These are phyloP conservation scores for Tympanoctomys barrerae DNA, from an alignment of 2,797 vertebrate genomes.

Conservation along the genomic window DNA sequence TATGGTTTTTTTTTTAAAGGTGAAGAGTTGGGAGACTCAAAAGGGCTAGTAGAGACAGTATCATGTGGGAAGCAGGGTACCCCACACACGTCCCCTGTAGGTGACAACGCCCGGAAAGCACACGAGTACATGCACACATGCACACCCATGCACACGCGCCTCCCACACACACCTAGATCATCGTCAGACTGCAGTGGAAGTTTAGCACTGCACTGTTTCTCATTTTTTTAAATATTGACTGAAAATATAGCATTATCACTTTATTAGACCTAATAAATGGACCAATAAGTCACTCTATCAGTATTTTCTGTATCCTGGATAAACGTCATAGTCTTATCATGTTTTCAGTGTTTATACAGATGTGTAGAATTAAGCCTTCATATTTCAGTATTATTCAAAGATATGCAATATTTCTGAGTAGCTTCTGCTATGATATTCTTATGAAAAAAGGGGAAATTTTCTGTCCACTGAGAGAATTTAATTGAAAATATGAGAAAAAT, in stretches of 20 bases:
- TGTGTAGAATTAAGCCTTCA: conserved; percentile 83
- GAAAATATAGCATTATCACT: conserved; percentile 87
- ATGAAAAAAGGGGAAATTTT: conserved; percentile 79
- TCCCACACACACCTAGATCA: not conserved
- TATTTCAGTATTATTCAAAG: conserved; percentile 86
- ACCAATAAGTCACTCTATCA: conserved; percentile 87
- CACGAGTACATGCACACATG: conserved; percentile 60
- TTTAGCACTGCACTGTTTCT: conserved; percentile 63
- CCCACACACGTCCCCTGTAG: not conserved
- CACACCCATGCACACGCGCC: not conserved
- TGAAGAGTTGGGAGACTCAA: conserved; percentile 43
- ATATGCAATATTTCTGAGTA: conserved; percentile 84
- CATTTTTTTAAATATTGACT: conserved; percentile 72
- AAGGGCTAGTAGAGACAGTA: conserved; percentile 79
- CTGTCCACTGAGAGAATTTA: conserved; percentile 79
- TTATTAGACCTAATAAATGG: conserved; percentile 87
- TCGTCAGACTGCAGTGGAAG: conserved; percentile 71
- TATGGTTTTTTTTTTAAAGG: conserved; percentile 47
- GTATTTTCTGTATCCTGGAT: conserved; percentile 87
- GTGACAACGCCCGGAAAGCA: conserved; percentile 79
- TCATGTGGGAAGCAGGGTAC: conserved; percentile 1
- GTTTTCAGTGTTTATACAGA: conserved; percentile 84
- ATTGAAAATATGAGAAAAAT: conserved; percentile 58
- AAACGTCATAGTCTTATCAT: conserved; percentile 75
- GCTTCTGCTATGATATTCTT: conserved; percentile 84